phyloP scores from a whole-genome alignment of 2,113 vertebrate genomes.

The Falcunculus frontatus region DNA sequence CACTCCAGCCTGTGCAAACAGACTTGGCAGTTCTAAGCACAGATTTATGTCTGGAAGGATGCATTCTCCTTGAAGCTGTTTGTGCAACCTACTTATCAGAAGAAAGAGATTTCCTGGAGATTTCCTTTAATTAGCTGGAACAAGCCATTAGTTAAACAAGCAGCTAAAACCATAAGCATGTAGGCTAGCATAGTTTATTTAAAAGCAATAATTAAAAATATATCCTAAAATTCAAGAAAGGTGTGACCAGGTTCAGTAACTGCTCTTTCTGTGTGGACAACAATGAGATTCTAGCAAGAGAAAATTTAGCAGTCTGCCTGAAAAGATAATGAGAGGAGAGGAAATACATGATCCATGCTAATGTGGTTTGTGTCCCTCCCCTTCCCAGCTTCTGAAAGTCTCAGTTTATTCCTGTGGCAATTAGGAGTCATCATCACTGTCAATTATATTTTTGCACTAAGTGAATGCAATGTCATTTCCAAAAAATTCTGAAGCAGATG shows the following conservation, averaged over 20 bases:
- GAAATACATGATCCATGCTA: background rate
- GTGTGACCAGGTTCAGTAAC: background rate
- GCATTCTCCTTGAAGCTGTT: constrained; percentile 54
- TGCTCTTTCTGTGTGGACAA: background rate
- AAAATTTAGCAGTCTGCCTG: background rate
- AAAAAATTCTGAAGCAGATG: background rate
- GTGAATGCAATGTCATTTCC: background rate
- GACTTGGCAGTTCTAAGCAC: background rate
- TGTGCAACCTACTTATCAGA: constrained; percentile 44
- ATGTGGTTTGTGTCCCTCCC: background rate
- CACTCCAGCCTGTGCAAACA: background rate
- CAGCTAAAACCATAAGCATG: constrained; percentile 6
- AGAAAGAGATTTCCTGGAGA: constrained; percentile 46
- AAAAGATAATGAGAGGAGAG: background rate
- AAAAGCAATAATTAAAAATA: background rate
- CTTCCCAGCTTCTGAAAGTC: background rate
- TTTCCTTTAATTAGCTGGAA: constrained; percentile 47
- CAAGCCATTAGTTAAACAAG: constrained; percentile 38
- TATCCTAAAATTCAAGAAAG: background rate
- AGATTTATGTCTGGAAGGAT: constrained; percentile 26
- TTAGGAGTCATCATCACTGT: background rate
- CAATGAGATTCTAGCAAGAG: background rate
- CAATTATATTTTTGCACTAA: background rate
- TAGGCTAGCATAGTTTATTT: background rate
- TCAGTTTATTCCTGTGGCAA: background rate